phyloP scores from a whole-genome alignment of 2,797 vertebrate species.

The Euphonia xanthogaster region DNA sequence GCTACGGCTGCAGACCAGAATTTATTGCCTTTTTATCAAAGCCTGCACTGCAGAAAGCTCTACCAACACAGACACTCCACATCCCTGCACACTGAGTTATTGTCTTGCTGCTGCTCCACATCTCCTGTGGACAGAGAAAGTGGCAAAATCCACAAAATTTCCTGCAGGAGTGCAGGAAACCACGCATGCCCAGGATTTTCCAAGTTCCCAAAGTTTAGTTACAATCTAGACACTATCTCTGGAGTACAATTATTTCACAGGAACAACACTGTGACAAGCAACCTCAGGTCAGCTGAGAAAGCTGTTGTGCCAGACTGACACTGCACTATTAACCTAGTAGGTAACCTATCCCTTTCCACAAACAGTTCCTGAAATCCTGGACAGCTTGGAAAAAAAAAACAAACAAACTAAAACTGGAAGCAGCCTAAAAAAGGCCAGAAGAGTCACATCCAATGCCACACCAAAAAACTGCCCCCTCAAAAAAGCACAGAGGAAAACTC shows the following conservation, averaged over 20 bases:
- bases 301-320: neutral
- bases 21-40: neutral
- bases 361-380: neutral
- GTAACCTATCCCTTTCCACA: neutral
- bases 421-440: neutral
- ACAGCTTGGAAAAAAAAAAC: neutral
- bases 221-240: neutral
- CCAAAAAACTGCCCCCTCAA: too few relatives aligned
- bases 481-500: neutral
- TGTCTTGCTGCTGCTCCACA: neutral
- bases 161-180: neutral
- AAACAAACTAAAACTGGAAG: neutral
- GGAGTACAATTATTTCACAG: neutral
- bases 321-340: neutral
- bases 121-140: neutral
- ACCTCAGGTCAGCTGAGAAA: neutral
- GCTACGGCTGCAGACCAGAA: neutral
- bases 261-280: neutral
- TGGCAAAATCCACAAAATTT: neutral
- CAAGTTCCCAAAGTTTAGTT: neutral
- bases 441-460: neutral
- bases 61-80: neutral
- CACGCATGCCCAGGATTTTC: neutral
- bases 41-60: neutral
- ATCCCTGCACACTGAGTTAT: neutral